phyloP scores from a whole-genome alignment of 2,797 vertebrate genomes.

The Cyclura pinguis region DNA sequence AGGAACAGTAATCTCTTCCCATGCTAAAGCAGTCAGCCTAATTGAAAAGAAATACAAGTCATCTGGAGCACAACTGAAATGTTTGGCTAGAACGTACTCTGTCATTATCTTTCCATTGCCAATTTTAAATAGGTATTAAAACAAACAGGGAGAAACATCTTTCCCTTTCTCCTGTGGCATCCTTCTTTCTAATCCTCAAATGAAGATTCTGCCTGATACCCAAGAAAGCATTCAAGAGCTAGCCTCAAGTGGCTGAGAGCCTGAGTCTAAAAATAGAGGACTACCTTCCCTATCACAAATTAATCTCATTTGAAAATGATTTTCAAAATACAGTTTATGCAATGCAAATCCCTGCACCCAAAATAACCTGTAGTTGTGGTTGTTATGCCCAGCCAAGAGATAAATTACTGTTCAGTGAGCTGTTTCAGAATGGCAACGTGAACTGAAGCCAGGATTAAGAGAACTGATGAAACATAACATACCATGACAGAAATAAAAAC shows the following conservation, averaged over 20 bases:
- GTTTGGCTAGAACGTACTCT: slow-evolving; percentile 67
- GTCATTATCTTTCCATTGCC: slow-evolving; percentile 70
- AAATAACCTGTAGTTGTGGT: slow-evolving; percentile 74
- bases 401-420: slow-evolving; percentile 76
- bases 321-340: slow-evolving; percentile 76
- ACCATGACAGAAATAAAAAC: slow-evolving; percentile 76
- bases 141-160: slow-evolving; percentile 60
- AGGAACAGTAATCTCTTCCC: slow-evolving; percentile 62
- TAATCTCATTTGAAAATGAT: slow-evolving; percentile 78
- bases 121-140: slow-evolving; percentile 75
- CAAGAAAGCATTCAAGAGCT: slow-evolving; percentile 66
- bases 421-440: slow-evolving; percentile 66
- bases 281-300: slow-evolving; percentile 73
- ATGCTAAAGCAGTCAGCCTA: slow-evolving; percentile 66
- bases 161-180: slow-evolving; percentile 66
- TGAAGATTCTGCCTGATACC: slow-evolving; percentile 66
- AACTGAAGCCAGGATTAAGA: slow-evolving; percentile 73
- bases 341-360: slow-evolving; percentile 72
- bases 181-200: slow-evolving; percentile 61
- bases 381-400: slow-evolving; percentile 70
- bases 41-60: slow-evolving; percentile 75
- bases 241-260: slow-evolving; percentile 66
- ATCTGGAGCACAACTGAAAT: slow-evolving; percentile 68
- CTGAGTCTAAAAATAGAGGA: slow-evolving; percentile 72
- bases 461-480: slow-evolving; percentile 69